A percentile compares a stretch with the other conserved stretches of the same genome.
These are phyloP conservation scores for Protonibea diacanthus DNA, from an alignment of 2,797 vertebrate genomes.

Conservation along the genomic window DNA sequence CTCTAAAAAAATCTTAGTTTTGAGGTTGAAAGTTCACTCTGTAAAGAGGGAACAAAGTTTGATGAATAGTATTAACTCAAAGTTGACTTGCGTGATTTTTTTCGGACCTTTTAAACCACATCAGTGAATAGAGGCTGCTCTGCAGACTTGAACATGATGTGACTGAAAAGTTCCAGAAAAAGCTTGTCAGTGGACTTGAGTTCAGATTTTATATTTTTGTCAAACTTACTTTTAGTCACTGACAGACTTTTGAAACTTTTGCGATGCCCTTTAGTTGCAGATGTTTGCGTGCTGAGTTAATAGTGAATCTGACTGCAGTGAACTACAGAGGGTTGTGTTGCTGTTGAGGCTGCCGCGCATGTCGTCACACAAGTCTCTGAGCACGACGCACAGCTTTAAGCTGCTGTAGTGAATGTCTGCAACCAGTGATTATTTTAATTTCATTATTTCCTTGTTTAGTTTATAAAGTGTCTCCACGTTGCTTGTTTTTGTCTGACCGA, in stretches of 20 bases:
- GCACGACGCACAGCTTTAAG: background rate
- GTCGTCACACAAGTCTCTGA: background rate
- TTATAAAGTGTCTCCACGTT: background rate
- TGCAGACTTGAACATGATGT: background rate
- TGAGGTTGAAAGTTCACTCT: no score
- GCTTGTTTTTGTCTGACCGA: background rate
- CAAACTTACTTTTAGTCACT: background rate
- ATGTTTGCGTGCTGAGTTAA: background rate
- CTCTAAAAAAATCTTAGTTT: no score
- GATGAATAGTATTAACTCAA: no score
- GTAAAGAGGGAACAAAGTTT: no score
- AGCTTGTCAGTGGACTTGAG: background rate
- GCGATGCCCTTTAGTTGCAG: background rate
- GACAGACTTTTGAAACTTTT: background rate
- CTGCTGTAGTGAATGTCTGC: no score
- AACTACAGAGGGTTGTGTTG: no score
- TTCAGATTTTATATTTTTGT: background rate
- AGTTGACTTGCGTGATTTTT: background rate
- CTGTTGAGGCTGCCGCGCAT: no score
- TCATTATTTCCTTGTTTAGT: no score
- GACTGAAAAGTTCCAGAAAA: background rate
- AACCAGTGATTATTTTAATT: no score
- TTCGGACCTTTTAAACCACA: background rate
- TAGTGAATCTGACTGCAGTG: no score
- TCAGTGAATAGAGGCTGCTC: background rate